Evolutionary conservation across 2,797 vertebrate species (phyloP).

Genomic region (Poecilia velifera): DNA sequence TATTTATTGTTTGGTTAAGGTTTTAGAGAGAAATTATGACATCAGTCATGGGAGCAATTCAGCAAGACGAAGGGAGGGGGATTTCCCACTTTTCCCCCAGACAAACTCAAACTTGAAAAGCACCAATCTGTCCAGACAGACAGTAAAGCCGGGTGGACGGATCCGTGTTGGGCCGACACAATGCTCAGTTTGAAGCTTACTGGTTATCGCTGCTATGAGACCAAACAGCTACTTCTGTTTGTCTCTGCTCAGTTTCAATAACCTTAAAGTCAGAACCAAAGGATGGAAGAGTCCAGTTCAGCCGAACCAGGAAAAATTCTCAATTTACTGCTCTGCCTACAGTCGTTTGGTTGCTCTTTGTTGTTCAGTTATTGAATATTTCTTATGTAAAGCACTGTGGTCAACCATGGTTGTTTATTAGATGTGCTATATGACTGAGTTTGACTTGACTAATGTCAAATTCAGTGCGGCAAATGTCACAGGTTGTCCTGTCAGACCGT

Average conservation of each 20-base stretch:
- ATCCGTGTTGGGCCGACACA: neutral
- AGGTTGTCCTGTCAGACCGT: no score
- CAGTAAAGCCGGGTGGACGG: neutral
- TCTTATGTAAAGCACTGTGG: neutral
- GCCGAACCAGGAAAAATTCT: neutral
- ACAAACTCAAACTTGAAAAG: slow-evolving; percentile 31
- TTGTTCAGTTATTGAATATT: neutral
- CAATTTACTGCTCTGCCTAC: neutral
- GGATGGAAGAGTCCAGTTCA: neutral
- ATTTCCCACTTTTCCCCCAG: slow-evolving; percentile 57
- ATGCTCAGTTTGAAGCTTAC: neutral
- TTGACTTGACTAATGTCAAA: neutral
- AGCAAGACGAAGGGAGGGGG: slow-evolving; percentile 28
- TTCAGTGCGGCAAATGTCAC: no score
- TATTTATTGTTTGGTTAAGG: slow-evolving; percentile 77
- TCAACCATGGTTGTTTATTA: neutral
- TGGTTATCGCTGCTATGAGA: neutral
- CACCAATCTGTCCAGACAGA: slow-evolving; percentile 28
- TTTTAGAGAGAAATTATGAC: slow-evolving; percentile 67
- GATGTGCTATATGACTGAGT: neutral
- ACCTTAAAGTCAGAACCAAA: neutral
- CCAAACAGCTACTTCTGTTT: neutral
- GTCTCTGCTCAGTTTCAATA: neutral
- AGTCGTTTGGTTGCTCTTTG: neutral
- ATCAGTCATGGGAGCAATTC: slow-evolving; percentile 50